Percentiles rank a stretch among this genome's conserved stretches.
Evolutionary conservation across 2,113 vertebrate species (phyloP).

Genomic region (Penelope pileata): DNA sequence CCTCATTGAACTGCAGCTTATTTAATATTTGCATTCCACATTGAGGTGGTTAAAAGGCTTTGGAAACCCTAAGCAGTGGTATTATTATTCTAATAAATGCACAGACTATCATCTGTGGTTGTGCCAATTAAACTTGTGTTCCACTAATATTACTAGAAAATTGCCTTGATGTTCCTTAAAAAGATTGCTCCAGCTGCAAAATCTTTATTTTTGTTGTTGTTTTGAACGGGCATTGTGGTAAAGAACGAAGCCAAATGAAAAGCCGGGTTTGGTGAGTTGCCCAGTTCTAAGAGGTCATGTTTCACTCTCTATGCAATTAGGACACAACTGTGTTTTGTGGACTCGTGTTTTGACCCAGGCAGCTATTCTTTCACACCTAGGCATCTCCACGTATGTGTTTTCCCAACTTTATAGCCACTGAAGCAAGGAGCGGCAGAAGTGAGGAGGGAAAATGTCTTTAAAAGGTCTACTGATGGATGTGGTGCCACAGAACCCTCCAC

Average conservation of each 20-base stretch:
- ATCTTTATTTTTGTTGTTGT: constrained; percentile 33
- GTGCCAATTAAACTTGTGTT: constrained; percentile 37
- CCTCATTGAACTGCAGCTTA: constrained; percentile 17
- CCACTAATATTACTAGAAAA: constrained; percentile 30
- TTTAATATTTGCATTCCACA: constrained; percentile 55
- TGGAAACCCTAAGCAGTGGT: constrained; percentile 21
- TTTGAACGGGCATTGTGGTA: background rate
- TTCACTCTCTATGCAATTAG: constrained; percentile 61
- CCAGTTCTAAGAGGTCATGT: constrained; percentile 35
- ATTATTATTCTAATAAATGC: constrained; percentile 46
- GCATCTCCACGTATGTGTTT: background rate
- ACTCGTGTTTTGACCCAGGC: constrained; percentile 2
- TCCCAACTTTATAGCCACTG: background rate
- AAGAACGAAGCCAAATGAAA: constrained; percentile 26
- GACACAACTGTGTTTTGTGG: background rate
- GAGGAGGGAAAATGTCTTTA: fast-evolving
- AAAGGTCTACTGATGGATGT: background rate
- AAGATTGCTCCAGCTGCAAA: background rate
- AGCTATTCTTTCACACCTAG: background rate
- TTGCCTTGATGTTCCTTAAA: constrained; percentile 16
- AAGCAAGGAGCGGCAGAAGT: background rate
- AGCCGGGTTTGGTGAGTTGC: constrained; percentile 29
- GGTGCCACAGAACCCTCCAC: background rate
- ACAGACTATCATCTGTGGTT: background rate
- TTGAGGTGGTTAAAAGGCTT: constrained; percentile 47